Conservation (phyloP, 1,140 invertebrate species). For the Pectinophora gossypiella region DNA sequence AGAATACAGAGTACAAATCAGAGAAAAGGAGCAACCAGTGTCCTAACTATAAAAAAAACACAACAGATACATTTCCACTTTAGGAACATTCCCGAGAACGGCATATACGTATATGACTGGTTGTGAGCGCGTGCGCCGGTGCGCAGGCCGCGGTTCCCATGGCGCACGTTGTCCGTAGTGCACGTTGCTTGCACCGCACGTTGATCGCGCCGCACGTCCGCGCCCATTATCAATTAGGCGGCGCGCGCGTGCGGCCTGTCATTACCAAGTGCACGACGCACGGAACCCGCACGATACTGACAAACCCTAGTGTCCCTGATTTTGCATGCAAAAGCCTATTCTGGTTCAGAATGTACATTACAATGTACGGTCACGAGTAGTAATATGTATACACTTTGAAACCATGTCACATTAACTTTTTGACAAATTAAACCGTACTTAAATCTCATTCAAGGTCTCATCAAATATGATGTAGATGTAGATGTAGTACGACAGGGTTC, state of each 20-base stretch:
- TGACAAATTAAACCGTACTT: no score
- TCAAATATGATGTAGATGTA: no score
- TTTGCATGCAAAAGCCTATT: not conserved
- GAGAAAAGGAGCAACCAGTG: no score
- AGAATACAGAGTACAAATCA: no score
- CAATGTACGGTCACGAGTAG: no score
- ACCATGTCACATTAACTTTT: no score
- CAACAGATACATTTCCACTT: no score
- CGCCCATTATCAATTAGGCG: slow-evolving; percentile 65
- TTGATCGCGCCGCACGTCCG: slow-evolving; percentile 55
- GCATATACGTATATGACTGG: not conserved
- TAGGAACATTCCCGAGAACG: not conserved
- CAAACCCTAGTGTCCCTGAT: not conserved
- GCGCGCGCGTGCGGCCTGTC: slow-evolving; percentile 64
- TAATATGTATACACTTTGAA: no score
- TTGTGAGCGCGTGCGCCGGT: slow-evolving; percentile 31
- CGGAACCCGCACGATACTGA: not conserved
- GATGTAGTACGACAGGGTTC: no score
- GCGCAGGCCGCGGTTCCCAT: slow-evolving; percentile 40
- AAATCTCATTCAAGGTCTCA: no score
- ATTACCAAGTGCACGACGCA: slow-evolving; percentile 64
- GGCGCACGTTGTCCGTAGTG: slow-evolving; percentile 24
- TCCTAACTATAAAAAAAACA: no score
- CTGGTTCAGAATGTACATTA: not conserved
- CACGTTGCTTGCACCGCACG: slow-evolving; percentile 13